Evolutionary conservation across 2,797 vertebrate species (phyloP).

Genomic region (Xenentodon cancila): DNA sequence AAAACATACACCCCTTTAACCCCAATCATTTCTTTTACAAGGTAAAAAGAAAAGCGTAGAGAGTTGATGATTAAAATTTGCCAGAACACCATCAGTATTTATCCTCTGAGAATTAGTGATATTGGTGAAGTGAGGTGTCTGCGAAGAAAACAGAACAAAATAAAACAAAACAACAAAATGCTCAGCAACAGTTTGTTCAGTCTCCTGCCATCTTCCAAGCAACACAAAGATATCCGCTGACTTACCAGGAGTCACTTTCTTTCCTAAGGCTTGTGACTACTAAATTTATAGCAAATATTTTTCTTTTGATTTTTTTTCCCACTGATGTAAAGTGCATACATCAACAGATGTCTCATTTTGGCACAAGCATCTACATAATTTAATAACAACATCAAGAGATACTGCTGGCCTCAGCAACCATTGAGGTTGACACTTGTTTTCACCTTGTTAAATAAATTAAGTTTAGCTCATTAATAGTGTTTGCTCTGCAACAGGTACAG

Average conservation of each 20-base stretch:
- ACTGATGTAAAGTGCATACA: neutral
- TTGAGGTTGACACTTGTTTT: slow-evolving; percentile 39
- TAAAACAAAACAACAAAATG: neutral
- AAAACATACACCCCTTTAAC: slow-evolving; percentile 19
- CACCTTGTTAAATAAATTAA: slow-evolving; percentile 55
- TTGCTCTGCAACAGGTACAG: slow-evolving; percentile 52
- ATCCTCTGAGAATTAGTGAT: neutral
- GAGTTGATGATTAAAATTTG: neutral
- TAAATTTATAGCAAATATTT: neutral
- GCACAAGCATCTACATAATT: slow-evolving; percentile 23
- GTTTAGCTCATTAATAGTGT: slow-evolving; percentile 47
- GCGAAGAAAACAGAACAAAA: neutral
- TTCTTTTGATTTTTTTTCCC: neutral
- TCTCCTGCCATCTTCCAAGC: neutral
- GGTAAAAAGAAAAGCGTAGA: neutral
- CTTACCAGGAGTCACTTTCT: neutral
- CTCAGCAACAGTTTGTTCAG: neutral
- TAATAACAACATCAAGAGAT: slow-evolving; percentile 15
- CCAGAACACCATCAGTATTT: neutral
- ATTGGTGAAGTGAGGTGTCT: neutral
- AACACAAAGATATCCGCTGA: neutral
- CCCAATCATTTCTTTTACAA: neutral
- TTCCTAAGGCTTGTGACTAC: neutral
- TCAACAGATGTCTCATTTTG: slow-evolving; percentile 3
- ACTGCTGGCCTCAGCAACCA: slow-evolving; percentile 7